A percentile compares a stretch with the other conserved stretches of the same genome.
Conservation (phyloP, 30 jellyfish, hydroid and myxozoan genomes). For the Cassiopea xamachana region DNA sequence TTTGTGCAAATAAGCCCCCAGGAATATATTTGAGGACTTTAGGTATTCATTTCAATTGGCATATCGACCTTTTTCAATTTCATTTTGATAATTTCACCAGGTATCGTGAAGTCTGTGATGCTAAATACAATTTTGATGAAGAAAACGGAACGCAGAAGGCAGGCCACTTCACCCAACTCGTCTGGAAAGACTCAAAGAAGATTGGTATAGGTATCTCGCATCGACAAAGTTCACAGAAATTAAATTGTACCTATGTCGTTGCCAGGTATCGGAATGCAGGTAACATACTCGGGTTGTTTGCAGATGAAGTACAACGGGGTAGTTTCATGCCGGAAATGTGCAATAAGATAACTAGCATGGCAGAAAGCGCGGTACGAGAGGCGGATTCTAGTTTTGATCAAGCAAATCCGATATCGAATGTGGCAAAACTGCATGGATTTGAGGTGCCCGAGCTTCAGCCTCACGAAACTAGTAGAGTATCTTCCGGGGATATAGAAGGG, state of each 20-base stretch:
- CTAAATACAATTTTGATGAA: slow-evolving; percentile 50
- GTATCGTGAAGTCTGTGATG: slow-evolving; percentile 82
- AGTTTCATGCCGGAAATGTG: slow-evolving; percentile 64
- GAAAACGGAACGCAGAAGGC: slow-evolving; percentile 81
- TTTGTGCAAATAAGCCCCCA: no score
- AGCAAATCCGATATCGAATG: background rate
- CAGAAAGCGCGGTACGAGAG: slow-evolving; percentile 69
- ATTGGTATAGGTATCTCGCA: slow-evolving; percentile 86
- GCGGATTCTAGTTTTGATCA: slow-evolving; percentile 51
- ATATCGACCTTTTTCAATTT: no score
- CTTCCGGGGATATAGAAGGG: no score
- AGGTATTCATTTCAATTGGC: no score
- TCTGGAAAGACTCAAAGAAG: slow-evolving; percentile 77
- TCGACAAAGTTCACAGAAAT: slow-evolving; percentile 28
- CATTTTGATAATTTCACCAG: background rate
- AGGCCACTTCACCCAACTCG: slow-evolving; percentile 81
- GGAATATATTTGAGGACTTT: no score
- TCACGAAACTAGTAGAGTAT: background rate
- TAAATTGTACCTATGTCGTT: slow-evolving; percentile 84
- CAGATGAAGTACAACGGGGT: slow-evolving; percentile 85
- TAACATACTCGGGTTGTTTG: slow-evolving; percentile 75
- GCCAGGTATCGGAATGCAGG: slow-evolving; percentile 82
- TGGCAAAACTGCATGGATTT: slow-evolving; percentile 5
- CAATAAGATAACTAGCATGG: slow-evolving; percentile 36
- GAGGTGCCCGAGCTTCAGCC: background rate